Conservation (phyloP, 2,113 vertebrate genomes). For the Aramus guarauna region DNA sequence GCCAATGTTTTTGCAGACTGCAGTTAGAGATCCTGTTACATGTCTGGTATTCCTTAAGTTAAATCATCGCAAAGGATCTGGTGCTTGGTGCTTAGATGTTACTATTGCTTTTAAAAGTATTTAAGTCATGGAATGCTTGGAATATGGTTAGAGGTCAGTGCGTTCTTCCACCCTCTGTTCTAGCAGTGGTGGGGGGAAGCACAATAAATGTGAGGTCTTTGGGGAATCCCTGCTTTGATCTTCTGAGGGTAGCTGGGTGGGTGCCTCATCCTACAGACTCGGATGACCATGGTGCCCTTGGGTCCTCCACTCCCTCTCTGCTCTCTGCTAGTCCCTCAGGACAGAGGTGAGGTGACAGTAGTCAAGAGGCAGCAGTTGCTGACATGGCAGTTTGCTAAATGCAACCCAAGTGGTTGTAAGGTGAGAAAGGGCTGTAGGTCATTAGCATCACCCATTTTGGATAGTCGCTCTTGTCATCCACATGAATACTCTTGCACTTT, state of each 20-base stretch:
- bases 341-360: not conserved
- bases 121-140: not conserved
- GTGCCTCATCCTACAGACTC: not conserved
- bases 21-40: not conserved
- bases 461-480: not conserved
- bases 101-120: not conserved
- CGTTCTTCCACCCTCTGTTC: not conserved
- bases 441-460: not conserved
- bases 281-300: not conserved
- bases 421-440: not conserved
- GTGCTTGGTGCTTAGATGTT: not conserved
- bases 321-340: not conserved
- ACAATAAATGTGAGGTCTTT: not conserved
- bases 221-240: not conserved
- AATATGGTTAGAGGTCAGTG: not conserved
- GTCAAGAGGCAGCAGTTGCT: not conserved
- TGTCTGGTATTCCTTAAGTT: not conserved
- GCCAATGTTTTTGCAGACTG: not conserved
- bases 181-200: not conserved
- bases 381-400: not conserved
- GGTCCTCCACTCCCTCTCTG: not conserved
- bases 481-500: not conserved
- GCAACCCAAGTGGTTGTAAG: not conserved
- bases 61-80: not conserved
- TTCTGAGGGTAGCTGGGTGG: not conserved